Evolutionary conservation across 2,888 invertebrate species (phyloP).

Genomic region (Campopleginae sp.): DNA sequence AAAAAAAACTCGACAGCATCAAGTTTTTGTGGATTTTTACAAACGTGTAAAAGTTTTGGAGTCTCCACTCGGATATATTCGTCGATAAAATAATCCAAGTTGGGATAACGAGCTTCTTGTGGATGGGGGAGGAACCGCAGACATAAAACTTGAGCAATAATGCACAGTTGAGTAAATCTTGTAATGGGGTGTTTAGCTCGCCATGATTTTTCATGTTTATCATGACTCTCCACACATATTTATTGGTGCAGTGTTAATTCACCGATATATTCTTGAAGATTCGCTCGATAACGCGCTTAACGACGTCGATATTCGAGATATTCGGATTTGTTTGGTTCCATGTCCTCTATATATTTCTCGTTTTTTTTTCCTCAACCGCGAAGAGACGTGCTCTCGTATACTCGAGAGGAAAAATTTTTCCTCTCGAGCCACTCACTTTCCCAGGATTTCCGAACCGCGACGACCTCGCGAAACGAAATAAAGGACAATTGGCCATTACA

Average conservation of each 20-base stretch:
- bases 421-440: slow-evolving; percentile 27
- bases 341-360: slow-evolving; percentile 35
- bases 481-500: neutral
- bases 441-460: slow-evolving; percentile 3
- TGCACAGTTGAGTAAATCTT: slow-evolving; percentile 9
- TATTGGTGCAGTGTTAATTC: slow-evolving; percentile 2
- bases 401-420: slow-evolving; percentile 49
- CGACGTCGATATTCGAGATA: slow-evolving; percentile 45
- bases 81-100: slow-evolving; percentile 28
- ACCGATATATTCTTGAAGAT: slow-evolving; percentile 29
- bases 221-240: slow-evolving; percentile 6
- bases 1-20: neutral
- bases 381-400: slow-evolving; percentile 53
- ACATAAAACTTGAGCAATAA: slow-evolving; percentile 25
- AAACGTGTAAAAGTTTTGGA: neutral
- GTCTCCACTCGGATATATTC: neutral
- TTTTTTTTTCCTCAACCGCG: neutral
- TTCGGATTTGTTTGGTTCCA: slow-evolving; percentile 4
- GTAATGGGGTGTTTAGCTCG: slow-evolving; percentile 15
- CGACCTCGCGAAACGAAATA: neutral
- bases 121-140: neutral
- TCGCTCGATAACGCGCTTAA: slow-evolving; percentile 44
- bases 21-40: neutral
- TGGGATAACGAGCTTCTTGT: slow-evolving; percentile 46
- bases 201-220: slow-evolving; percentile 31